Evolutionary conservation across 2,113 vertebrate species (phyloP), one percentile per base, ranked within the genome.

Genomic region (Oophaga pumilio): DNA sequence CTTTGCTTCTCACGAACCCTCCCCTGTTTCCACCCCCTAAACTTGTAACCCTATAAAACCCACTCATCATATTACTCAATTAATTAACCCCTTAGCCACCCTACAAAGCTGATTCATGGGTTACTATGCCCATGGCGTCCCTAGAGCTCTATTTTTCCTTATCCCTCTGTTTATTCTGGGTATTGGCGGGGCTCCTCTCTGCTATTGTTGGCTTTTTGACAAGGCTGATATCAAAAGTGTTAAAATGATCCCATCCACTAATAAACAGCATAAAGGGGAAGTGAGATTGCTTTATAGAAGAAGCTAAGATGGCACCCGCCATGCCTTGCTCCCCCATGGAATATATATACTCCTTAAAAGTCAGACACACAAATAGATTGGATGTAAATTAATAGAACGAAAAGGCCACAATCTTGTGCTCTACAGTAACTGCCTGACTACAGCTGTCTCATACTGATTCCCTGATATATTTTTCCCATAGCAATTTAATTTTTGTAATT

Each of bases 401-500:
- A 76, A 85, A 60, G 33, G 71, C 57, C 84, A 77, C 73, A 49
- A 59, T 85, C 62, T 77, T 43, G 71, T 43, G 17, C 11, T 8
- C 68, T 56, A 15, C 81, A 18, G 26, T 83, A 26, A 18, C 13
- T 14, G 64, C 49, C n/a, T 74, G 68, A 50, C 68, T 73, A 74
- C 86, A 74, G 68, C 79, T 64, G 76, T 68, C 49, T 87, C 49
- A n/a, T 76, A 62, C 56, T 64, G 86, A 82, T 76, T 76, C 59
- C 8, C 22, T 82, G 69, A 53, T 69, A 62, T 33, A 52, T 87
- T 74, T 80, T 80, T 71, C 33, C 18, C 79, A 68, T 53, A 52
- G 78, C 68, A 73, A 87, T 82, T 87, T 76, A 74, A 64, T 82
- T 82, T 71, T 81, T 62, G 53, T 74, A 82, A 82, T 87, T 87